Base-by-base conservation (phyloP, 2,888 invertebrate genomes). In the Sinodicranocentrus sp. region DNA sequence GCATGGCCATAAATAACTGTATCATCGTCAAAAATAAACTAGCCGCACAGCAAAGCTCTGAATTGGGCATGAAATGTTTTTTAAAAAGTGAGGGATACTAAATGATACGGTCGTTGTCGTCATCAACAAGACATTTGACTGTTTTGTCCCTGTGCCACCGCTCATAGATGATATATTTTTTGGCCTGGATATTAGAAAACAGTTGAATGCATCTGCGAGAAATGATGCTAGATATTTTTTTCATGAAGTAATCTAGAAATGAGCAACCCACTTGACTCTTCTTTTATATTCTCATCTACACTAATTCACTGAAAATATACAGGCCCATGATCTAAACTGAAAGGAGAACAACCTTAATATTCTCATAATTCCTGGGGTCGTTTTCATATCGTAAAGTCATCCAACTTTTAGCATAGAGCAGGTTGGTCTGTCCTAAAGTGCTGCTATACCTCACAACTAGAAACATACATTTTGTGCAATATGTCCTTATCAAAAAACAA, bases 291-390 rank as follows among this genome's bases (percentile, higher is more conserved):
- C 67, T 68, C 68, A 77, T 77, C 57, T 67, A 43, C 17, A 25
- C 43, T 21, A 77, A 67, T 67, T 43, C 17, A 2, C 33, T 44
- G 10, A 23, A 61, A 61, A 57, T 21, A 57, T 54, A 44, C n/a
- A 54, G 13, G 23, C 19, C 10, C 23, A 57, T 2, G 6, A 59
- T 19, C 44, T n/a, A 25, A 57, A 25, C n/a, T 25, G 25, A 57
- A 57, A 19, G 23, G 25, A n/a, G 57, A 57, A 25, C 57, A 57
- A 59, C 8, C 68, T 57, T 77, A 78, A 57, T 68, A 70, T 78
- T 78, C 68, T 70, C 28, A 61, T 78, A 70, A 70, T 78, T 70
- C 70, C 33, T 48, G 70, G n/a, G n/a, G 61, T 78, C 70, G 44
- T 61, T 59, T 70, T 70, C 59, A 78, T 70, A 78, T 57, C 25